Evolutionary conservation across 2,113 vertebrate species (phyloP).

Genomic region (Brachirus orientalis): DNA sequence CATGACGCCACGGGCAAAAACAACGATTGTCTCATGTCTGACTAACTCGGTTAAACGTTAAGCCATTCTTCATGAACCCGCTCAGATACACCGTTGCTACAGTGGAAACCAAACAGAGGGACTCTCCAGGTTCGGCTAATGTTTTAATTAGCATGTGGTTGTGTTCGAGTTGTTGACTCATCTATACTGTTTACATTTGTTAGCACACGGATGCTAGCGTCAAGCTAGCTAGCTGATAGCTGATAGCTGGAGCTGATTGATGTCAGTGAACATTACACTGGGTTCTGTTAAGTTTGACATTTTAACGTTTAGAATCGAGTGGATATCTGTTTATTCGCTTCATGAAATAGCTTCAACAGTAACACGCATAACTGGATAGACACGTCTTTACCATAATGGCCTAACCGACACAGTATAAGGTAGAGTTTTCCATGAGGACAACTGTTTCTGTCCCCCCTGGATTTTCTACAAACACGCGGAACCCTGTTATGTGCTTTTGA

Average conservation of each 20-base stretch:
- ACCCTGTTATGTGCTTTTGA: no score
- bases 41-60: not conserved
- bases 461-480: not conserved
- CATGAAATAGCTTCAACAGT: not conserved
- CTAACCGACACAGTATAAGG: not conserved
- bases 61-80: not conserved
- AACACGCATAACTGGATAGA: not conserved
- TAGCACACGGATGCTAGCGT: conserved; percentile 23
- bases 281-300: not conserved
- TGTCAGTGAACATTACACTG: not conserved
- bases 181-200: not conserved
- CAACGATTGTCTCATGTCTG: conserved; percentile 10
- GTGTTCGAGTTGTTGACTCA: not conserved
- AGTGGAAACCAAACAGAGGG: rapidly evolving
- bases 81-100: rapidly evolving
- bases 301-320: not conserved
- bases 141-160: not conserved
- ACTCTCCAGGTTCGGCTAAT: not conserved
- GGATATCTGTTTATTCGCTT: not conserved
- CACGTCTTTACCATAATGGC: not conserved
- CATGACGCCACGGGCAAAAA: conserved; percentile 63
- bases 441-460: not conserved
- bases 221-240: conserved; percentile 18
- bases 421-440: not conserved
- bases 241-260: not conserved